Evolutionary conservation across 2,797 vertebrate genomes (phyloP), one percentile per base, ranked within the genome.

Genomic region (Chiroxiphia lanceolata): DNA sequence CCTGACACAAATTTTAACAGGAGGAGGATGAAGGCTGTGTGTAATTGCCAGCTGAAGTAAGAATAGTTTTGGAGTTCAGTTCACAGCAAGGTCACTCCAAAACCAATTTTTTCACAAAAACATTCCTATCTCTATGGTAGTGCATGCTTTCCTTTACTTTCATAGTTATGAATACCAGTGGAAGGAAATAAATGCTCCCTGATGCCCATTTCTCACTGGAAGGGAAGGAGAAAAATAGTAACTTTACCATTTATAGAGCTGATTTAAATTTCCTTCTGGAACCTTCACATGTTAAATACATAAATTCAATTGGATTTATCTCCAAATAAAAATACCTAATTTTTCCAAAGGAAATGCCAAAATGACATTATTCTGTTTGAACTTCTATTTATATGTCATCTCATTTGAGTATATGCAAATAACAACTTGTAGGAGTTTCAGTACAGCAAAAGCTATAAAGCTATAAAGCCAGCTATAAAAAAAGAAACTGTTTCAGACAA

Each of bases 121-220:
- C 1, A 4, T 8, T 65, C 17, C 14, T 79, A 26, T 40, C 2
- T 0, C 40, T 63, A 11, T 5, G 2, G 23, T 20, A 64, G 20
- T 38, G 13, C 10, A 6, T 87, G 36, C 31, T 63, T 78, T 70
- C 25, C 26, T 84, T 83, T 69, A 51, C 13, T 72, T 15, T 51
- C 38, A 51, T 10, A 70, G 20, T 47, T 79, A 53, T 1, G 9
- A 12, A 36, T 33, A 67, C 23, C 31, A 47, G 4, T 56, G 26
- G 21, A 68, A 84, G 31, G 22, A 68, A 82, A 65, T 6, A 63
- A 79, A 42, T 31, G 8, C 4, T 79, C 25, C 20, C 26, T 67
- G 38, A 29, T 56, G 26, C 2, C 14, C 15, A 54, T 61, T 79
- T 13, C 11, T 74, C 74, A 56, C 29, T 76, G 10, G 6, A 65